A percentile compares a stretch with the other conserved stretches of the same genome.
Evolutionary conservation across 2,113 vertebrate species (phyloP).

Genomic region (Anguilla rostrata): DNA sequence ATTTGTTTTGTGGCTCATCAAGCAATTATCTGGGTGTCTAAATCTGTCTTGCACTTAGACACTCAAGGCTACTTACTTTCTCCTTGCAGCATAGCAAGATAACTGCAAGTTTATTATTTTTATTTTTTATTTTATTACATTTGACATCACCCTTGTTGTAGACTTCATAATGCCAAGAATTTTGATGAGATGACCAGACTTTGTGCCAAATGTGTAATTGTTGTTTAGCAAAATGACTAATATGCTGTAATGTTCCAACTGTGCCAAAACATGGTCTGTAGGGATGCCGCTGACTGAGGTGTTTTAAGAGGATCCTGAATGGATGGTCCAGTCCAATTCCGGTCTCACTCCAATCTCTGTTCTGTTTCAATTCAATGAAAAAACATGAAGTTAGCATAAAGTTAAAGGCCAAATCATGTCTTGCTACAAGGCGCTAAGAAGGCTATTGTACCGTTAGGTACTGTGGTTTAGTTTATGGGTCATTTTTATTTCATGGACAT

Average conservation of each 20-base stretch:
- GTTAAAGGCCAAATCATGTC: background rate
- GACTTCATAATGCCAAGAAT: slow-evolving; percentile 55
- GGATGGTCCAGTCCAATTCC: background rate
- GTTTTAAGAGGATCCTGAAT: background rate
- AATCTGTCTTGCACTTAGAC: slow-evolving; percentile 58
- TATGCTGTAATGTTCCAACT: background rate
- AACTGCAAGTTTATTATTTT: slow-evolving; percentile 56
- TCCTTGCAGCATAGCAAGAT: slow-evolving; percentile 75
- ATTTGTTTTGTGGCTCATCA: slow-evolving; percentile 64
- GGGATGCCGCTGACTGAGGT: background rate
- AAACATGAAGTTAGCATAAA: background rate
- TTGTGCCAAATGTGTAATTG: background rate
- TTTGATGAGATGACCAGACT: background rate
- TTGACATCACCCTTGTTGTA: slow-evolving; percentile 64
- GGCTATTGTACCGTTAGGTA: slow-evolving; percentile 32
- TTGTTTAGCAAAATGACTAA: background rate
- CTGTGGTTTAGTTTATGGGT: slow-evolving; percentile 37
- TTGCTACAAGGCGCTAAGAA: slow-evolving; percentile 40
- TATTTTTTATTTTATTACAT: slow-evolving; percentile 50
- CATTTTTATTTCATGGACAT: slow-evolving; percentile 19
- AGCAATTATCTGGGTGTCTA: slow-evolving; percentile 63
- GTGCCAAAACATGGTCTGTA: background rate
- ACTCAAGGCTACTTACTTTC: slow-evolving; percentile 66
- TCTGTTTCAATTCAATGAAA: background rate
- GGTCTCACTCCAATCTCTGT: background rate